Conservation (phyloP, 92 coral and sea anemone genomes). For the Palythoa heliodiscus region DNA sequence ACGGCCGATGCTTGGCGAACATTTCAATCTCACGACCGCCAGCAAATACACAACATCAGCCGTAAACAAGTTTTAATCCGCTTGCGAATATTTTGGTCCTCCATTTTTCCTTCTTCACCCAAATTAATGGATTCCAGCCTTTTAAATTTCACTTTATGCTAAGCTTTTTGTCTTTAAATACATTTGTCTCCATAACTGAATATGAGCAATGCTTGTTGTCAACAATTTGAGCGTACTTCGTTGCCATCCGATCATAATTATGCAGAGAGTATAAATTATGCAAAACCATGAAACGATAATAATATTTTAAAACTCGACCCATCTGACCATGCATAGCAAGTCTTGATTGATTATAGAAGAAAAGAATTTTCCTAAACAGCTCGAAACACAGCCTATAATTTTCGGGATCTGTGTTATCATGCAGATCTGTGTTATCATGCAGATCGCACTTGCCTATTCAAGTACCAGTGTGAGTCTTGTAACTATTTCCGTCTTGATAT, state of each 20-base stretch:
- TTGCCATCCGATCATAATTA: constrained; percentile 14
- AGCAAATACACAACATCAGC: background rate
- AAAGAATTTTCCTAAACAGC: too few relatives aligned
- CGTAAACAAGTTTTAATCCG: constrained; percentile 14
- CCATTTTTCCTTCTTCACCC: background rate
- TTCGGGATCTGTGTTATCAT: too few relatives aligned
- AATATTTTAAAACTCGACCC: too few relatives aligned
- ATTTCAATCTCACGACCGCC: background rate
- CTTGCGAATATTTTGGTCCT: background rate
- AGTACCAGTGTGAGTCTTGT: too few relatives aligned
- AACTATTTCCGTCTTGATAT: too few relatives aligned
- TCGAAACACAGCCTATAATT: too few relatives aligned
- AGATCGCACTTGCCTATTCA: too few relatives aligned
- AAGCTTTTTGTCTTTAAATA: background rate
- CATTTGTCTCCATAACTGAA: background rate
- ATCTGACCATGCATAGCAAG: too few relatives aligned
- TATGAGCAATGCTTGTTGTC: background rate
- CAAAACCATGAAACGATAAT: background rate
- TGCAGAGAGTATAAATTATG: constrained; percentile 1
- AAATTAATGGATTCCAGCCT: background rate
- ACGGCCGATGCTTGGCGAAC: constrained; percentile 81
- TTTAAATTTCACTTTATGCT: background rate
- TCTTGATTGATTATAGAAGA: too few relatives aligned
- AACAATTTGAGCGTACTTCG: background rate
- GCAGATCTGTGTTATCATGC: too few relatives aligned